Percentiles rank a stretch among this genome's conserved stretches.
Conservation (phyloP, 2,888 invertebrate genomes). For the Sminthurinus aureus region DNA sequence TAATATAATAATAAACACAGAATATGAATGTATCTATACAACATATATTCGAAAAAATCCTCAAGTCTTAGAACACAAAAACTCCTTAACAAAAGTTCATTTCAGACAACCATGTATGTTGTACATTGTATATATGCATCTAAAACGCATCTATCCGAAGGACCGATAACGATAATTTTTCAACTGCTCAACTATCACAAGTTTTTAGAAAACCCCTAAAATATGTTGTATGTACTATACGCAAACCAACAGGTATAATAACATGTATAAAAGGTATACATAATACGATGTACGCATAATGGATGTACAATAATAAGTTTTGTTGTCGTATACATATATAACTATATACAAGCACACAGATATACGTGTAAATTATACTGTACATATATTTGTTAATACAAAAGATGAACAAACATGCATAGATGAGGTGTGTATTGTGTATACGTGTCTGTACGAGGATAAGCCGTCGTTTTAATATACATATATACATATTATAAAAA, state of each 20-base stretch:
- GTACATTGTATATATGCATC: too few relatives aligned
- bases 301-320: too few relatives aligned
- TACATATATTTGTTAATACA: too few relatives aligned
- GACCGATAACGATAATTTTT: background rate
- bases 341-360: background rate
- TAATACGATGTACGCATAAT: background rate
- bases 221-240: background rate
- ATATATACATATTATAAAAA: background rate
- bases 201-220: constrained; percentile 1
- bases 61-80: too few relatives aligned
- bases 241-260: too few relatives aligned
- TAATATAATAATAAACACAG: too few relatives aligned
- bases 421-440: background rate
- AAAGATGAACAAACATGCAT: background rate
- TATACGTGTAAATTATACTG: background rate
- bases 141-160: background rate
- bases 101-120: too few relatives aligned
- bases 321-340: background rate
- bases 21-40: too few relatives aligned
- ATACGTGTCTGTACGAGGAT: background rate
- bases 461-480: background rate
- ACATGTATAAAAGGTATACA: too few relatives aligned
- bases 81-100: too few relatives aligned
- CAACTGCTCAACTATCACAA: background rate
- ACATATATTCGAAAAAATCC: too few relatives aligned